Base-by-base conservation (phyloP, 92 coral and sea anemone genomes). In the Montipora capitata region DNA sequence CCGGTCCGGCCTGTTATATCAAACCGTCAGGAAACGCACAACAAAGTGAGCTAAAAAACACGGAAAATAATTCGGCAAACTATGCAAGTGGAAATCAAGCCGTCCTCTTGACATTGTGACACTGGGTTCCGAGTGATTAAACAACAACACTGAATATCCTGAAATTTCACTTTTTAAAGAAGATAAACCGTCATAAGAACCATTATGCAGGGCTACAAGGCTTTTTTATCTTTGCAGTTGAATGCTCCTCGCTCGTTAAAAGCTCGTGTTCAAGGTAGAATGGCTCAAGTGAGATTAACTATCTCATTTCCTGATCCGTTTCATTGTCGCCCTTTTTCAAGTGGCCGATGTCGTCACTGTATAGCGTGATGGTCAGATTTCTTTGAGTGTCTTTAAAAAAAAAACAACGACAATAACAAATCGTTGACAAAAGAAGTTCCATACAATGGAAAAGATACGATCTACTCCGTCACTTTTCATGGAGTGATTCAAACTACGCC, bases 41-140 rank as follows among this genome's bases (percentile, higher is more conserved):
- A 43, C 61, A 73, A 7, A 8, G 58, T 5, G n/a, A 7, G 77
- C 51, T 45, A n/a, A n/a, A 16, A 14, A n/a, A 27, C 15, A 48
- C 40, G 61, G 77, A 59, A 45, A 73, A 17, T 73, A 56, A 4
- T 43, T 59, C 58, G 61, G 58, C 57, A 45, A 45, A 16, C 61
- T 56, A 44, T 56, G 27, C 15, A 43, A 79, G 44, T 27, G 10
- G 9, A 41, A 42, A 40, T n/a, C 49, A 42, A 40, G 9, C 2
- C 40, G 17, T 10, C 73, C 62, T 18, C 84, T 79, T 79, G 84
- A 79, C 72, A 48, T 45, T 64, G 59, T 65, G 74, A 44, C 84
- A 43, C 51, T 5, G 15, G 17, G 40, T 64, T 78, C 73, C 72
- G 61, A 52, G 44, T 64, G 14, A 35, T 35, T 12, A 17, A 43